Percentiles rank a stretch among this genome's conserved stretches.
Evolutionary conservation across 2,888 invertebrate genomes (phyloP).

Genomic region (Selenia dentaria): DNA sequence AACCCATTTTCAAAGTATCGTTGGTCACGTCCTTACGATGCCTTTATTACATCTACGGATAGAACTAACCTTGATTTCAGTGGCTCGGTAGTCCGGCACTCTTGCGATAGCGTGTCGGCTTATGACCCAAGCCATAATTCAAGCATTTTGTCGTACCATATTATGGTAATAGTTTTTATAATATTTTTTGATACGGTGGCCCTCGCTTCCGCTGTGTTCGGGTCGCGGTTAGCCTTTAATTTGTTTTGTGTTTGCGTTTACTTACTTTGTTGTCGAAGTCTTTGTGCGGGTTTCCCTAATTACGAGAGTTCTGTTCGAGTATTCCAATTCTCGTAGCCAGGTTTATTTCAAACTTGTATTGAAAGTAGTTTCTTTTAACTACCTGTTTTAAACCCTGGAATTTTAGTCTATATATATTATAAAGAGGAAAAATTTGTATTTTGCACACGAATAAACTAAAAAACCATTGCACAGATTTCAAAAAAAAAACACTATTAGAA

Average conservation of each 20-base stretch:
- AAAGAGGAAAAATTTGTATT: too few relatives aligned
- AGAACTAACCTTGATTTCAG: constrained; percentile 28
- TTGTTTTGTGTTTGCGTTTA: constrained; percentile 26
- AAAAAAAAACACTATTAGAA: too few relatives aligned
- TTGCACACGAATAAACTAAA: too few relatives aligned
- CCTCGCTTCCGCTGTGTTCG: constrained; percentile 24
- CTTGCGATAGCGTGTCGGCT: constrained; percentile 48
- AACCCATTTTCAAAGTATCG: background rate
- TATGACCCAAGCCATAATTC: constrained; percentile 50
- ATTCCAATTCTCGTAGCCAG: too few relatives aligned
- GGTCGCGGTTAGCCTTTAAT: constrained; percentile 15
- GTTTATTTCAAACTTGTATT: too few relatives aligned
- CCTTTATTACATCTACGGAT: constrained; percentile 2
- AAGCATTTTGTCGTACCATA: constrained; percentile 74
- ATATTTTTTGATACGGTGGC: constrained; percentile 58
- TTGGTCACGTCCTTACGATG: background rate
- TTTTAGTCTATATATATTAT: too few relatives aligned
- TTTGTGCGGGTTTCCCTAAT: background rate
- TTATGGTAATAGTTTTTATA: constrained; percentile 77
- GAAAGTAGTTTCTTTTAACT: too few relatives aligned
- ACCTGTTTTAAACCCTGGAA: too few relatives aligned
- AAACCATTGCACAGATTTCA: too few relatives aligned
- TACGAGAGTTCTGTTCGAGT: too few relatives aligned
- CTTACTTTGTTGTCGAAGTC: background rate
- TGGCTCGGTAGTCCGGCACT: constrained; percentile 4